Conservation (phyloP, 2,797 vertebrate genomes). For the Psittacula echo region DNA sequence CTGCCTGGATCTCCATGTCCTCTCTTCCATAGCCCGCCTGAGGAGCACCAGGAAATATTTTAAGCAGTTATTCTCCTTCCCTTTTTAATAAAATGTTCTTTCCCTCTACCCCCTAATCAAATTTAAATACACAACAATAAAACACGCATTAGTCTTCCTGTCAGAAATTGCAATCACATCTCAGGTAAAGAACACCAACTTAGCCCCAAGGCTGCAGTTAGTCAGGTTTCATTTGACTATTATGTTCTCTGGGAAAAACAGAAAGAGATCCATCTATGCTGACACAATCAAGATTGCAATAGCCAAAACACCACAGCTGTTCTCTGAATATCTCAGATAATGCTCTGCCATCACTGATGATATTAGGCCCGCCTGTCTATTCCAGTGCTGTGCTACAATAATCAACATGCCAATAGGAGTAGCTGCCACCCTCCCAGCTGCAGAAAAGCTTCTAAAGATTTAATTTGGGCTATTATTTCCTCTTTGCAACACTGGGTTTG, state of each 20-base stretch:
- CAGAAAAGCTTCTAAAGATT: neutral
- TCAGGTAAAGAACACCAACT: slow-evolving; percentile 17
- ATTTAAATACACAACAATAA: slow-evolving; percentile 72
- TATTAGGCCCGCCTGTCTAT: slow-evolving; percentile 6
- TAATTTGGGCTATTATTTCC: neutral
- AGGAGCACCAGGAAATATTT: slow-evolving; percentile 25
- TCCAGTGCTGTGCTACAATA: slow-evolving; percentile 25
- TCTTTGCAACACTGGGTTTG: neutral
- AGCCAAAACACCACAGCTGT: slow-evolving; percentile 30
- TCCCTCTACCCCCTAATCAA: slow-evolving; percentile 48
- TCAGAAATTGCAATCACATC: slow-evolving; percentile 50
- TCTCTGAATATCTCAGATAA: slow-evolving; percentile 54
- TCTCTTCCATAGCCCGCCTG: neutral
- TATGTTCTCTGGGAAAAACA: slow-evolving; percentile 18
- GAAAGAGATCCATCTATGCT: slow-evolving; percentile 36
- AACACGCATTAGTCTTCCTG: slow-evolving; percentile 56
- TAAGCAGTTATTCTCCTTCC: slow-evolving; percentile 3
- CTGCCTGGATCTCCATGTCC: neutral
- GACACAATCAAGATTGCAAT: slow-evolving; percentile 53
- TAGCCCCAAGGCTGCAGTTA: slow-evolving; percentile 43
- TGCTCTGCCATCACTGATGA: slow-evolving; percentile 9
- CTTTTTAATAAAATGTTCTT: slow-evolving; percentile 39
- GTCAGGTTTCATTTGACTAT: slow-evolving; percentile 32
- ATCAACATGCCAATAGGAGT: slow-evolving; percentile 7
- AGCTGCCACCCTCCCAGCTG: slow-evolving; percentile 19